Percentiles rank a stretch among this genome's conserved stretches.
phyloP scores from a whole-genome alignment of 1,140 invertebrate species.

The Drosophila repletoides region DNA sequence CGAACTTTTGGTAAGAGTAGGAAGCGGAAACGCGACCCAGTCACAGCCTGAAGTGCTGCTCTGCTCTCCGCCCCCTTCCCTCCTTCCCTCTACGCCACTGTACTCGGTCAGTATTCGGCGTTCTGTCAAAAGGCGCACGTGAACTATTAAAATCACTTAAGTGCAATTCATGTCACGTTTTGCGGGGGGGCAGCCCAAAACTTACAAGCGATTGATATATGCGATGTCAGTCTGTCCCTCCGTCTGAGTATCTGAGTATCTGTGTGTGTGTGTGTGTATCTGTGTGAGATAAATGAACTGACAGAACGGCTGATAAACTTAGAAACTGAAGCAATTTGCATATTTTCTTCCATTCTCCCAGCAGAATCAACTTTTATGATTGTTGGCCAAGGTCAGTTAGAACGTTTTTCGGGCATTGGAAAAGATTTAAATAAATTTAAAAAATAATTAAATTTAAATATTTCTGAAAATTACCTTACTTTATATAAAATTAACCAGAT shows the following conservation, averaged over 20 bases:
- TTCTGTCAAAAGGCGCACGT: conserved; percentile 77
- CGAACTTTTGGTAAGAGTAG: conserved; percentile 10
- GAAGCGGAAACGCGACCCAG: conserved; percentile 48
- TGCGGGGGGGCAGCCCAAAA: conserved; percentile 46
- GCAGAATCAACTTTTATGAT: conserved; percentile 12
- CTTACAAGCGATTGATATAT: conserved; percentile 71
- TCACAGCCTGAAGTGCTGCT: conserved; percentile 8
- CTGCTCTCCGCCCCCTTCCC: neutral
- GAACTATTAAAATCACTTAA: conserved; percentile 81
- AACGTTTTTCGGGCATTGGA: neutral
- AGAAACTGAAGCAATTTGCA: conserved; percentile 41
- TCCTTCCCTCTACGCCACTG: neutral
- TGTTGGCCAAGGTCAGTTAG: conserved; percentile 32
- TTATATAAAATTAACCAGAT: no score
- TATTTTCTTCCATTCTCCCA: conserved; percentile 21
- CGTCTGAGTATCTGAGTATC: neutral
- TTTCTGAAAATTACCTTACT: no score
- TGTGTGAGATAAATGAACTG: conserved; percentile 58
- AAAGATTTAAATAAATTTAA: no score
- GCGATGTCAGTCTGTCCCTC: conserved; percentile 35
- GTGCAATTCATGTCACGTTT: conserved; percentile 77
- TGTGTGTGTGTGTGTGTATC: conserved; percentile 20
- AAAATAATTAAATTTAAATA: no score
- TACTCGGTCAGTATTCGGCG: conserved; percentile 37
- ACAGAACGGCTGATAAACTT: conserved; percentile 38